phyloP scores from a whole-genome alignment of 2,113 vertebrate species.

The Austrofundulus limnaeus region DNA sequence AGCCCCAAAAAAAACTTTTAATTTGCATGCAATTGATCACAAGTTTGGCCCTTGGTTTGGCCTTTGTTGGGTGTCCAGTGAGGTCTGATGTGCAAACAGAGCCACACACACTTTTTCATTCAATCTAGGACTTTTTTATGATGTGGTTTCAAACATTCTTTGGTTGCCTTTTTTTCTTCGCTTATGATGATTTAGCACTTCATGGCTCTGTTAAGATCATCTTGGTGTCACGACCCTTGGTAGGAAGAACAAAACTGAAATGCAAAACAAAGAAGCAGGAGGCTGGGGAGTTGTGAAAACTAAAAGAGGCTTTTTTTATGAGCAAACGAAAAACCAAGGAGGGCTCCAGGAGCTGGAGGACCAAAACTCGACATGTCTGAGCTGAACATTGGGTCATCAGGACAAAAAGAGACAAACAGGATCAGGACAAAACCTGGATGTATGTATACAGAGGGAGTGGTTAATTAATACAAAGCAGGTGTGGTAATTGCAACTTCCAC shows the following conservation, averaged over 20 bases:
- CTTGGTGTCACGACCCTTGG: background rate
- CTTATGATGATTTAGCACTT: background rate
- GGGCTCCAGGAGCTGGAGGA: too few relatives aligned
- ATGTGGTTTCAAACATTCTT: background rate
- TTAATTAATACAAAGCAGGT: too few relatives aligned
- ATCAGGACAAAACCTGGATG: too few relatives aligned
- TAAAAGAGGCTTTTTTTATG: background rate
- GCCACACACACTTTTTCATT: background rate
- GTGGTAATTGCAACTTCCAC: too few relatives aligned
- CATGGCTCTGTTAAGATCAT: background rate
- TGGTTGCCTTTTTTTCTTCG: background rate
- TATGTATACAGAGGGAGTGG: too few relatives aligned
- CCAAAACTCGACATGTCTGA: too few relatives aligned
- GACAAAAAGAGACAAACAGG: too few relatives aligned
- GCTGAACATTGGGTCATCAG: too few relatives aligned
- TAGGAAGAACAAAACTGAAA: background rate
- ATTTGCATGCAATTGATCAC: constrained; percentile 54
- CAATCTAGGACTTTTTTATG: background rate
- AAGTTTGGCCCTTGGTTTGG: constrained; percentile 23
- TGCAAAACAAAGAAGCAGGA: background rate
- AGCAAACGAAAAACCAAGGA: too few relatives aligned
- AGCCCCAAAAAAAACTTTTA: constrained; percentile 58
- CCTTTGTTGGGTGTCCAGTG: background rate
- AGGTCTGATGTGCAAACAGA: background rate
- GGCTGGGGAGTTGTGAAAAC: background rate